Percentiles rank a stretch among this genome's conserved stretches.
phyloP scores from a whole-genome alignment of 1,140 invertebrate species.

The Trachelipus rathkii region DNA sequence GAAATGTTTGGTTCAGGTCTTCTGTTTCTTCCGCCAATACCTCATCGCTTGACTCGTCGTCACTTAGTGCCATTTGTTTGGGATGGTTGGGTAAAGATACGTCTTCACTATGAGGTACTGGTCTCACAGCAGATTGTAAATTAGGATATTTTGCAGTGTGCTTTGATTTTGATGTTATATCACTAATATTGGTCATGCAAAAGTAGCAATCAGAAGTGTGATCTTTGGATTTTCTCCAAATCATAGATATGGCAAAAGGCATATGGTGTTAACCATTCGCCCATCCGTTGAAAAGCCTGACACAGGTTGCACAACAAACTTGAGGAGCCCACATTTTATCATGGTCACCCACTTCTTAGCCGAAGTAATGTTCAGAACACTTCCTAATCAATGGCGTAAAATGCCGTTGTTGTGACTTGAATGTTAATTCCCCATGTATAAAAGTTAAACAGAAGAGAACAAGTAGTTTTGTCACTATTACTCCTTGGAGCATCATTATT shows the following conservation, averaged over 20 bases:
- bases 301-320: conserved; percentile 22
- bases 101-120: conserved; percentile 16
- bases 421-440: neutral
- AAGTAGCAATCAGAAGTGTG: conserved; percentile 13
- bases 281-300: conserved; percentile 14
- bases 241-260: conserved; percentile 23
- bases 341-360: conserved; percentile 4
- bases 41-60: neutral
- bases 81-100: neutral
- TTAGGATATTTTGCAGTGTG: conserved; percentile 23
- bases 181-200: conserved; percentile 6
- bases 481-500: too few relatives aligned
- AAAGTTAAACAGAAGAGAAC: too few relatives aligned
- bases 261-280: conserved; percentile 18
- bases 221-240: conserved; percentile 23
- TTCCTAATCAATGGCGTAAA: conserved; percentile 14
- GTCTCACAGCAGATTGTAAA: conserved; percentile 13
- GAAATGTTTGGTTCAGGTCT: neutral
- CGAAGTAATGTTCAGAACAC: conserved; percentile 24
- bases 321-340: conserved; percentile 13
- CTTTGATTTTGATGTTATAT: conserved; percentile 13
- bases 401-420: neutral
- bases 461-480: too few relatives aligned
- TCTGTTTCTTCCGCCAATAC: conserved; percentile 6
- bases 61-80: conserved; percentile 14